Evolutionary conservation across 64 coral and sea anemone genomes (phyloP).

Genomic region (Acropora yongei): DNA sequence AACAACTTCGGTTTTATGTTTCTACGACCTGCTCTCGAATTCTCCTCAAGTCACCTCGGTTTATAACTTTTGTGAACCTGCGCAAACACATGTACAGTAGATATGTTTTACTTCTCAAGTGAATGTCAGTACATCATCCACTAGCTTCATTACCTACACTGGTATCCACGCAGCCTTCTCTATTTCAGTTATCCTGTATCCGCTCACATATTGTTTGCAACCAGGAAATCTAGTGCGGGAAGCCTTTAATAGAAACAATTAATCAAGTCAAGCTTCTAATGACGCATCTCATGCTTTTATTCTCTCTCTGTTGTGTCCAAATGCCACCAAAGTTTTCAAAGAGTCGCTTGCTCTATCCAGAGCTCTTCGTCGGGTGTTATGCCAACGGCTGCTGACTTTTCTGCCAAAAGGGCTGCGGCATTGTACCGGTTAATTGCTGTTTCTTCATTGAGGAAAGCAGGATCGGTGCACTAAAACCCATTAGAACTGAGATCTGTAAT

Average conservation of each 20-base stretch:
- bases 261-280: constrained; percentile 39
- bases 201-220: not conserved
- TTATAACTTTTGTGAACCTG: no score
- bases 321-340: constrained; percentile 16
- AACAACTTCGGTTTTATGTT: no score
- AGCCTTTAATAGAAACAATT: constrained; percentile 38
- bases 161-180: no score
- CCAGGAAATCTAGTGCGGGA: constrained; percentile 34
- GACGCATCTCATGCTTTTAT: constrained; percentile 3
- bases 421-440: constrained; percentile 71
- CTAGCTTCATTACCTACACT: no score
- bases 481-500: no score
- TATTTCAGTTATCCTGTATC: no score
- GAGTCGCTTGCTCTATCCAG: not conserved
- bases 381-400: constrained; percentile 8
- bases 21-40: no score
- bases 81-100: no score
- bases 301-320: constrained; percentile 21
- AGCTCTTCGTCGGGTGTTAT: constrained; percentile 1
- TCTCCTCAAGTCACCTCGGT: no score
- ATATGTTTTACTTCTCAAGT: no score
- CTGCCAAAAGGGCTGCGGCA: constrained; percentile 35
- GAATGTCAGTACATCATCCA: no score
- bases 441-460: constrained; percentile 36
- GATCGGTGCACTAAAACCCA: constrained; percentile 1